A percentile compares a stretch with the other conserved stretches of the same genome.
phyloP scores from a whole-genome alignment of 1,140 invertebrate genomes.

The Musca vetustissima region DNA sequence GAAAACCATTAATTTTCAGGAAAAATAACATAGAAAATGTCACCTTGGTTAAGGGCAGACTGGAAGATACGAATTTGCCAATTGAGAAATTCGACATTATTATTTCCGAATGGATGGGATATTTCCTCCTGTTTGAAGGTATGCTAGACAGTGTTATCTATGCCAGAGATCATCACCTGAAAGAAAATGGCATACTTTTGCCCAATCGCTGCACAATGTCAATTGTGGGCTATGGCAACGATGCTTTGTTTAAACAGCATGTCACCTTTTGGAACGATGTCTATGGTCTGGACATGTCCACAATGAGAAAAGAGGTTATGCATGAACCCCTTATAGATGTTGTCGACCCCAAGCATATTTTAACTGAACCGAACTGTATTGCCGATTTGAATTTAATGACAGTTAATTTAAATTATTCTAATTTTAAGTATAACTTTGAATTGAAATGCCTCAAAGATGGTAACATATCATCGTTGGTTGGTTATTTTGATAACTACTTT shows the following conservation, averaged over 20 bases:
- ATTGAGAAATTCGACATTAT: slow-evolving; percentile 90
- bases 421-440: slow-evolving; percentile 78
- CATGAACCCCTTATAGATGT: slow-evolving; percentile 87
- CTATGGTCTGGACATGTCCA: slow-evolving; percentile 96
- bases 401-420: slow-evolving; percentile 77
- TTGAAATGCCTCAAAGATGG: slow-evolving; percentile 72
- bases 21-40: slow-evolving; percentile 70
- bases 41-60: slow-evolving; percentile 72
- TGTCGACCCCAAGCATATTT: slow-evolving; percentile 73
- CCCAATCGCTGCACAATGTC: slow-evolving; percentile 90
- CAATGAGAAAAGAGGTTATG: slow-evolving; percentile 86
- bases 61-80: slow-evolving; percentile 86
- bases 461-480: slow-evolving; percentile 82
- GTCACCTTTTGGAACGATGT: slow-evolving; percentile 94
- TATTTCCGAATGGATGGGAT: slow-evolving; percentile 99
- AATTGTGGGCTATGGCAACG: slow-evolving; percentile 85
- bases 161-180: slow-evolving; percentile 88
- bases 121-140: slow-evolving; percentile 96
- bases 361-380: slow-evolving; percentile 71
- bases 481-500: slow-evolving; percentile 92
- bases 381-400: slow-evolving; percentile 78
- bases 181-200: slow-evolving; percentile 68
- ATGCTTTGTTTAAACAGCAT: slow-evolving; percentile 71
- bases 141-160: slow-evolving; percentile 94
- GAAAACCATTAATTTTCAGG: slow-evolving; percentile 38